phyloP scores from a whole-genome alignment of 2,797 vertebrate species.

The Rallus crepitans region DNA sequence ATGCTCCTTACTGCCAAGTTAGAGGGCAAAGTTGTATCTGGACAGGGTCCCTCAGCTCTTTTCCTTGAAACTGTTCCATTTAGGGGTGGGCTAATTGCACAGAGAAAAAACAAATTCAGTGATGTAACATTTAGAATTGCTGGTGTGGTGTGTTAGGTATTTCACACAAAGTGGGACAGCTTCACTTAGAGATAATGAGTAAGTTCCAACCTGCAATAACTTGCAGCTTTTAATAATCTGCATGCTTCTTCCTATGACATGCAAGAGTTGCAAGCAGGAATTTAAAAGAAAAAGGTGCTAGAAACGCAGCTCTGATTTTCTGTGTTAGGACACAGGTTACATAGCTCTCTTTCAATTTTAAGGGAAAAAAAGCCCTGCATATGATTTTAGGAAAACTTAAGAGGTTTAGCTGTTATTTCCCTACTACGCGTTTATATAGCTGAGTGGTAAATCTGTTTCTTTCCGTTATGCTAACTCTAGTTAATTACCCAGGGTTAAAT shows the following conservation, averaged over 20 bases:
- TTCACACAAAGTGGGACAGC: background rate
- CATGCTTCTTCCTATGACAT: background rate
- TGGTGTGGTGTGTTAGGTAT: background rate
- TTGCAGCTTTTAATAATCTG: background rate
- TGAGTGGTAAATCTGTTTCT: background rate
- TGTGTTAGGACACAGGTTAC: background rate
- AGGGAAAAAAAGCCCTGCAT: background rate
- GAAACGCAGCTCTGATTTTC: background rate
- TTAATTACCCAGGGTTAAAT: slow-evolving; percentile 5
- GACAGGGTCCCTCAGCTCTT: background rate
- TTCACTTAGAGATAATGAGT: background rate
- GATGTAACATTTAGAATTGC: background rate
- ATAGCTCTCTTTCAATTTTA: background rate
- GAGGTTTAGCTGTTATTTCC: background rate
- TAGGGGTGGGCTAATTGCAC: background rate
- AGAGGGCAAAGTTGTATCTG: background rate
- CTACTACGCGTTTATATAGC: background rate
- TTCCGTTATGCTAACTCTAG: background rate
- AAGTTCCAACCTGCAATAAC: background rate
- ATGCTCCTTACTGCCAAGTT: background rate
- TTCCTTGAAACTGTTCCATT: background rate
- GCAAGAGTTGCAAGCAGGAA: background rate
- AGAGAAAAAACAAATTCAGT: background rate
- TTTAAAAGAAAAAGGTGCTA: background rate
- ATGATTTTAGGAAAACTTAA: background rate